Percentiles rank a stretch among this genome's conserved stretches.
Conservation (phyloP, 2,888 invertebrate genomes). For the Calephelis perditalis region DNA sequence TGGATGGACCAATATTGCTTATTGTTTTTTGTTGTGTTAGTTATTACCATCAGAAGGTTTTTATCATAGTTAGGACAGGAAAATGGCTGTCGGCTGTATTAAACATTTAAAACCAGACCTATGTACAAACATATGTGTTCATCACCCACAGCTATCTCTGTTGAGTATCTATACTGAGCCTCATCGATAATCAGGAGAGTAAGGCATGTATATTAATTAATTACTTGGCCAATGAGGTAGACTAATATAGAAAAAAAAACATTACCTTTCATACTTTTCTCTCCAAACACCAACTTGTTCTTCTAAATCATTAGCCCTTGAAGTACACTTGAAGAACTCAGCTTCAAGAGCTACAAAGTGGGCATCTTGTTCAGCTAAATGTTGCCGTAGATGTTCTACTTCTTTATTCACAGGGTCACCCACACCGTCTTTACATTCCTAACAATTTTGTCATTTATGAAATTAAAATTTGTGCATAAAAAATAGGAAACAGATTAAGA, state of each 20-base stretch:
- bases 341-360: constrained; percentile 93
- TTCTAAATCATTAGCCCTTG: constrained; percentile 86
- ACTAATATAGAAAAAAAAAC: neutral
- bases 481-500: constrained; percentile 15
- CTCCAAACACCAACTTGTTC: constrained; percentile 93
- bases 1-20: no score
- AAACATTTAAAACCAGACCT: no score
- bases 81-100: no score
- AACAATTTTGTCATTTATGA: constrained; percentile 46
- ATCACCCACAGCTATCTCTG: no score
- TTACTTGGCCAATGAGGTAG: no score
- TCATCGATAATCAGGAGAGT: no score
- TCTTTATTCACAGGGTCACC: constrained; percentile 88
- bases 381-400: constrained; percentile 91
- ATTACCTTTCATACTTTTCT: constrained; percentile 92
- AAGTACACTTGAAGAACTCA: constrained; percentile 88
- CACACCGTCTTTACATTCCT: constrained; percentile 63
- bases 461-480: constrained; percentile 43
- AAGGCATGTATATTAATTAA: no score
- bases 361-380: constrained; percentile 87
- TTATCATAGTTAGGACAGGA: no score
- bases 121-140: no score
- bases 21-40: no score
- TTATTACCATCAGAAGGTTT: no score
- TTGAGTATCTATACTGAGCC: no score